phyloP scores from a whole-genome alignment of 1,140 invertebrate genomes.

The Hesperophylax magnus region DNA sequence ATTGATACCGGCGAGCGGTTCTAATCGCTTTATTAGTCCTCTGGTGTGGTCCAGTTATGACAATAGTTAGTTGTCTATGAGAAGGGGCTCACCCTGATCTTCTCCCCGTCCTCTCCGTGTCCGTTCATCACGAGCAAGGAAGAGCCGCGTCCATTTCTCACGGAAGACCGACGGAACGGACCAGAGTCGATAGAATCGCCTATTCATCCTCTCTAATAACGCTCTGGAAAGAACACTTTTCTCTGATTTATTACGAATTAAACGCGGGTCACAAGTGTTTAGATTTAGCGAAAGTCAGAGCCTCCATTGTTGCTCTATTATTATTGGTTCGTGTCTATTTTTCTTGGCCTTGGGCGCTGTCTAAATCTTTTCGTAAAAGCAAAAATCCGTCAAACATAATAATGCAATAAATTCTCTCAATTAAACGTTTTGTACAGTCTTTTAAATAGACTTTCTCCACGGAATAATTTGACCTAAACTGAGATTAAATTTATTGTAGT shows the following conservation, averaged over 20 bases:
- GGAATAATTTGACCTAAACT: slow-evolving; percentile 7
- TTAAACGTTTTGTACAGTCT: slow-evolving; percentile 21
- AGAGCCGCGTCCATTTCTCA: slow-evolving; percentile 6
- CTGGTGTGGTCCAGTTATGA: too few relatives aligned
- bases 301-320: slow-evolving; percentile 1
- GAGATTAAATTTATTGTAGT: slow-evolving; percentile 20
- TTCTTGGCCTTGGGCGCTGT: slow-evolving; percentile 4
- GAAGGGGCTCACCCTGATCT: neutral
- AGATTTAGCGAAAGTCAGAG: slow-evolving; percentile 12
- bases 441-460: slow-evolving; percentile 18
- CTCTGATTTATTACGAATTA: slow-evolving; percentile 30
- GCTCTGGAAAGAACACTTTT: slow-evolving; percentile 19
- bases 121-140: slow-evolving; percentile 6
- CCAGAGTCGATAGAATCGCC: slow-evolving; percentile 2
- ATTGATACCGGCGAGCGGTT: too few relatives aligned
- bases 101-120: neutral
- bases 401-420: slow-evolving; percentile 15
- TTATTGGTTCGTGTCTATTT: slow-evolving; percentile 17
- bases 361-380: neutral
- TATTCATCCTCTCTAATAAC: slow-evolving; percentile 21
- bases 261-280: slow-evolving; percentile 6
- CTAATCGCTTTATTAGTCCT: too few relatives aligned
- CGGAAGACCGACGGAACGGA: neutral
- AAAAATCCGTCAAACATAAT: slow-evolving; percentile 6
- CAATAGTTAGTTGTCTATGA: too few relatives aligned